A percentile compares a stretch with the other conserved stretches of the same genome.
Conservation (phyloP, 2,113 vertebrate species). For the Noctilio leporinus region DNA sequence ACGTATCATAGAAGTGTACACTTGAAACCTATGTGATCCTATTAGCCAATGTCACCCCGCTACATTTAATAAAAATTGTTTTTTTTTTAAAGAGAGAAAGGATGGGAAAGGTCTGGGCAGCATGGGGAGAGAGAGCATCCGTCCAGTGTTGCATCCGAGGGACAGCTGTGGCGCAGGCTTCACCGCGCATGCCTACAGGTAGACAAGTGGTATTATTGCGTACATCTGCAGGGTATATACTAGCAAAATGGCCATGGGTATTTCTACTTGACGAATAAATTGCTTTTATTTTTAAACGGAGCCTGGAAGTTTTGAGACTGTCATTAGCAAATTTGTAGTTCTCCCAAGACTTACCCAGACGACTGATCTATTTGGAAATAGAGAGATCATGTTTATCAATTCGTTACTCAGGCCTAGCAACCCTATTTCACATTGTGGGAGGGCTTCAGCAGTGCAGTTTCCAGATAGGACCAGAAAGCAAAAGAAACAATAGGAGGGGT, state of each 20-base stretch:
- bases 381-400: neutral
- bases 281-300: neutral
- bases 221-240: neutral
- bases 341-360: conserved; percentile 1
- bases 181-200: accelerated
- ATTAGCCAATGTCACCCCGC: too few relatives aligned
- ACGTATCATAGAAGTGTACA: too few relatives aligned
- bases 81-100: too few relatives aligned
- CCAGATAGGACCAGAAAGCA: conserved; percentile 35
- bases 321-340: neutral
- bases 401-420: neutral
- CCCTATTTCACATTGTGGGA: neutral
- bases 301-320: neutral
- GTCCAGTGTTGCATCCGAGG: neutral
- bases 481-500: neutral
- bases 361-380: neutral
- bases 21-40: too few relatives aligned
- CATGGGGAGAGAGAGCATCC: accelerated
- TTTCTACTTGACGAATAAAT: neutral
- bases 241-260: neutral
- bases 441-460: neutral
- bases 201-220: accelerated
- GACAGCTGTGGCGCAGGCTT: neutral
- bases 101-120: neutral
- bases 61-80: too few relatives aligned